These are phyloP conservation scores for Forficula auricularia DNA, from an alignment of 1,140 invertebrate species.

Conservation along the genomic window DNA sequence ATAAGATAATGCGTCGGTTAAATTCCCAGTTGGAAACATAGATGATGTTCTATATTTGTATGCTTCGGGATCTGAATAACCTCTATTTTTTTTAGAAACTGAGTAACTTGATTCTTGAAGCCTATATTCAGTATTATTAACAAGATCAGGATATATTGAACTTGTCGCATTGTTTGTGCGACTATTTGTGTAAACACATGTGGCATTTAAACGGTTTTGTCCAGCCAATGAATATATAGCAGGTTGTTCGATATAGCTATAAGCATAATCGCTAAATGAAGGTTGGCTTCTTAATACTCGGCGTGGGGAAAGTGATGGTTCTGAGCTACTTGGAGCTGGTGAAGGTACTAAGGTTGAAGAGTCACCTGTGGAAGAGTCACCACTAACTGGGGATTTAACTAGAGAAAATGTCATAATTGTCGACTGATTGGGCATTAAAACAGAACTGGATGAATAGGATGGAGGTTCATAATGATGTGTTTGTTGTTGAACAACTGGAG, in stretches of 20 bases:
- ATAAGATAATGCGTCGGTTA: constrained; percentile 56
- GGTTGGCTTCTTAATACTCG: neutral
- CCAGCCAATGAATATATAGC: constrained; percentile 58
- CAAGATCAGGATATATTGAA: constrained; percentile 38
- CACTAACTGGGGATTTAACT: constrained; percentile 4
- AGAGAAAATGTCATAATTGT: too few relatives aligned
- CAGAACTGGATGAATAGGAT: too few relatives aligned
- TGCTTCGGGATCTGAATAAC: too few relatives aligned
- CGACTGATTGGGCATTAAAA: too few relatives aligned
- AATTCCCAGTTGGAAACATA: constrained; percentile 50
- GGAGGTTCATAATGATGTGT: too few relatives aligned
- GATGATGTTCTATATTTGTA: constrained; percentile 11
- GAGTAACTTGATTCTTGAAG: too few relatives aligned
- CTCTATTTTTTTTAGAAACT: too few relatives aligned
- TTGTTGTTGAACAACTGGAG: too few relatives aligned
- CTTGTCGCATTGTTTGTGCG: constrained; percentile 35
- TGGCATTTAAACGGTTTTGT: constrained; percentile 43
- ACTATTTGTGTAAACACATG: constrained; percentile 48
- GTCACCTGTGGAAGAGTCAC: constrained; percentile 14
- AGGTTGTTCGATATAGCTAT: constrained; percentile 31
- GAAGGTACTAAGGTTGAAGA: constrained; percentile 30
- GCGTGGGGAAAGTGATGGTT: constrained; percentile 23
- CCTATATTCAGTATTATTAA: constrained; percentile 24
- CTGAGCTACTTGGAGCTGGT: constrained; percentile 25
- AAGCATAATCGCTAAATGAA: neutral